phyloP scores from a whole-genome alignment of 2,888 invertebrate genomes.

The Trichacis sp. region DNA sequence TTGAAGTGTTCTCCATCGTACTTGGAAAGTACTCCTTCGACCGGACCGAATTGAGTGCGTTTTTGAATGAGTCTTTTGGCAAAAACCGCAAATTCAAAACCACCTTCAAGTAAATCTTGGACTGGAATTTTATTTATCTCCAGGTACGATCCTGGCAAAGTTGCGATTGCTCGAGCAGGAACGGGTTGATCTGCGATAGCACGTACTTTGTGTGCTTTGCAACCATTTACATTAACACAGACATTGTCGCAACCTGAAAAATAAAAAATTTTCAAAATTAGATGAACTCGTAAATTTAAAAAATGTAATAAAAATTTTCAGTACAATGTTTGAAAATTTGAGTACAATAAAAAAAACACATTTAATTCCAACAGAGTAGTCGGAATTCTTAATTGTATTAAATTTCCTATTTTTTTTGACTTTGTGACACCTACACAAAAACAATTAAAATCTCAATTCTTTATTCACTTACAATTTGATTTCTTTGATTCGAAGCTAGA shows the following conservation, averaged over 20 bases:
- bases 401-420: too few relatives aligned
- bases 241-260: conserved; percentile 64
- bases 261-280: too few relatives aligned
- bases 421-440: too few relatives aligned
- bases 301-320: too few relatives aligned
- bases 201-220: conserved; percentile 64
- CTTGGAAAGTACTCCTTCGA: conserved; percentile 76
- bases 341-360: too few relatives aligned
- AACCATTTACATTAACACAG: conserved; percentile 59
- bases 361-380: too few relatives aligned
- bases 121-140: conserved; percentile 70
- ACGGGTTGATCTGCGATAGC: conserved; percentile 78
- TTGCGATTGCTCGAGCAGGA: conserved; percentile 82
- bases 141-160: conserved; percentile 78
- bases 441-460: too few relatives aligned
- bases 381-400: too few relatives aligned
- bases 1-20: conserved; percentile 59
- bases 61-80: conserved; percentile 78
- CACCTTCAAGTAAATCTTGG: conserved; percentile 42
- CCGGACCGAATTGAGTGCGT: conserved; percentile 83
- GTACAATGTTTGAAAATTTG: too few relatives aligned
- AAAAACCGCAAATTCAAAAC: conserved; percentile 73
- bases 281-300: too few relatives aligned
- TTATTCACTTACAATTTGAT: too few relatives aligned
- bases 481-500: too few relatives aligned